Evolutionary conservation across 2,888 invertebrate species (phyloP).

Genomic region (Iphiclides podalirius): DNA sequence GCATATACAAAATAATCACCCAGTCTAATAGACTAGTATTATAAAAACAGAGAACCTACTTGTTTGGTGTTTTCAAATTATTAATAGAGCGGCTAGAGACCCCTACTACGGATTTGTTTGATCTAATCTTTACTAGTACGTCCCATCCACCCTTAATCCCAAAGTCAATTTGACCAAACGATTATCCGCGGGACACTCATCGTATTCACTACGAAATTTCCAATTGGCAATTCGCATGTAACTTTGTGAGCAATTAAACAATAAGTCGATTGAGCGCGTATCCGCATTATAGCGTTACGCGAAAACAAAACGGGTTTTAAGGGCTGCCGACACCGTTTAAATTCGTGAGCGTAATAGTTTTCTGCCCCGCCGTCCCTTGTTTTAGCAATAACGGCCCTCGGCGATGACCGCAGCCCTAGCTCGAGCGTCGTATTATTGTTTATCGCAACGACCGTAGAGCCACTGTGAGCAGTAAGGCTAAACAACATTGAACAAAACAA

Average conservation of each 20-base stretch:
- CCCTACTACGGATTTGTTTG: too few relatives aligned
- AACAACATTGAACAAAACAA: conserved; percentile 28
- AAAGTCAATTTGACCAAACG: not conserved
- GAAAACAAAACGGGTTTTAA: not conserved
- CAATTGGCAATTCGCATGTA: not conserved
- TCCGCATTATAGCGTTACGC: not conserved
- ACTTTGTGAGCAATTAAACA: not conserved
- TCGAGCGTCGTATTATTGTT: conserved; percentile 32
- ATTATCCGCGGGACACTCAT: not conserved
- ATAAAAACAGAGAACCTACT: too few relatives aligned
- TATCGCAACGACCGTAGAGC: conserved; percentile 37
- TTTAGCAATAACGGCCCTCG: not conserved
- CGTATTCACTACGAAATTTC: not conserved
- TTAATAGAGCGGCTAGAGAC: too few relatives aligned
- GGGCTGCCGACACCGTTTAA: not conserved
- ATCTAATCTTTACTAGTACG: too few relatives aligned
- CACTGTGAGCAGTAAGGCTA: conserved; percentile 39
- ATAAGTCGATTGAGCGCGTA: not conserved
- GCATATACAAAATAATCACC: too few relatives aligned
- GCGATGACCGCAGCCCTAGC: conserved; percentile 17
- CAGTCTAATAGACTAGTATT: too few relatives aligned
- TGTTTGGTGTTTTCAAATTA: too few relatives aligned
- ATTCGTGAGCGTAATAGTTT: not conserved
- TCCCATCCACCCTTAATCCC: too few relatives aligned
- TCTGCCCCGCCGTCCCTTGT: not conserved